phyloP scores from a whole-genome alignment of 2,797 vertebrate species.

The Trachops cirrhosus region DNA sequence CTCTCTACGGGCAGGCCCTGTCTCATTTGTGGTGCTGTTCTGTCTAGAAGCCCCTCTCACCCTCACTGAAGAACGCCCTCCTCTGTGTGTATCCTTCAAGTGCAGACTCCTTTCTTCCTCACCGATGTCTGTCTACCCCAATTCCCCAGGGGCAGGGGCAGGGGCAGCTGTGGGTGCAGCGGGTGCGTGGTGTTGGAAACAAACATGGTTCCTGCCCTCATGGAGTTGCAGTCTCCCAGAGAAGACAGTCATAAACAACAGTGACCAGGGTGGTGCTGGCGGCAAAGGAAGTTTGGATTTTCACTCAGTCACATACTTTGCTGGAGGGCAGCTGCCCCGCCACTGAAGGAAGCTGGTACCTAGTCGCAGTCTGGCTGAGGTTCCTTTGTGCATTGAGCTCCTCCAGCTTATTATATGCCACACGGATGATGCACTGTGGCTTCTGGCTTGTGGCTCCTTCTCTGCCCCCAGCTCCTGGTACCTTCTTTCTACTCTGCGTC shows the following conservation, averaged over 20 bases:
- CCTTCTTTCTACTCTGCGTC: neutral
- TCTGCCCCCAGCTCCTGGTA: neutral
- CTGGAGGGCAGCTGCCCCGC: no score
- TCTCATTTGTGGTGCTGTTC: neutral
- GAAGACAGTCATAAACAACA: neutral
- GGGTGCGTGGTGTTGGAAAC: neutral
- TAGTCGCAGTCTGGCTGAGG: neutral
- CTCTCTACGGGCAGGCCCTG: accelerated
- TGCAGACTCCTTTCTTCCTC: neutral
- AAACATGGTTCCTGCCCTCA: neutral
- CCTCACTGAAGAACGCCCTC: neutral
- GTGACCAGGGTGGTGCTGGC: neutral
- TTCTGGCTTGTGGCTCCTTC: neutral
- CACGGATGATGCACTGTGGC: no score
- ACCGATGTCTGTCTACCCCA: neutral
- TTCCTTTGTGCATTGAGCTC: neutral
- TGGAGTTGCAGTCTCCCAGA: neutral
- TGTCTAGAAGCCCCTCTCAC: neutral
- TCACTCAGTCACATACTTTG: no score
- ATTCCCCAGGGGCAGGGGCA: neutral
- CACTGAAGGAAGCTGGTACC: neutral
- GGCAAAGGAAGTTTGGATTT: neutral
- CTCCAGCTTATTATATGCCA: neutral
- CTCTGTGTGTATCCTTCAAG: neutral
- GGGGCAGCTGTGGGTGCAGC: no score